Percentiles rank a stretch among this genome's conserved stretches.
phyloP scores from a whole-genome alignment of 2,113 vertebrate species.

The Castor canadensis region DNA sequence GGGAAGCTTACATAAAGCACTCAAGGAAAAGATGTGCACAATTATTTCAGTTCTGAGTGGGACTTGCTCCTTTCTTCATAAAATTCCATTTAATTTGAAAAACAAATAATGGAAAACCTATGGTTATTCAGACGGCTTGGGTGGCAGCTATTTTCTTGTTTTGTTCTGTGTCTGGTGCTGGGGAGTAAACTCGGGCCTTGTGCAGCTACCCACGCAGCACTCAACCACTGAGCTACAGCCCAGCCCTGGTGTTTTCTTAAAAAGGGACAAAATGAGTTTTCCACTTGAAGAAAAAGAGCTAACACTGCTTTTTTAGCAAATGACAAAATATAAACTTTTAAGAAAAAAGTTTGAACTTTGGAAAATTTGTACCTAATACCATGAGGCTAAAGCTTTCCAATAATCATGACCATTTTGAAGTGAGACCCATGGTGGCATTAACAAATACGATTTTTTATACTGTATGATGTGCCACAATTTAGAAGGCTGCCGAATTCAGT shows the following conservation, averaged over 20 bases:
- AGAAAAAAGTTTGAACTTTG: not conserved
- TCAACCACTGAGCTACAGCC: not conserved
- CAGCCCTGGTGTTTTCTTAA: not conserved
- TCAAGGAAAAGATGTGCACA: not conserved
- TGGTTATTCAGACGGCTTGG: not conserved
- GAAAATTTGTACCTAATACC: not conserved
- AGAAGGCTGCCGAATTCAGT: not conserved
- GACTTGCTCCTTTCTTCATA: not conserved
- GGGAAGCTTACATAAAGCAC: too few relatives aligned
- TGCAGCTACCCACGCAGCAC: not conserved
- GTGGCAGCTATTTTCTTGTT: not conserved
- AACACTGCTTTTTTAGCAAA: not conserved
- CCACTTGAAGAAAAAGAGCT: not conserved
- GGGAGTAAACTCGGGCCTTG: not conserved
- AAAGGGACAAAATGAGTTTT: not conserved
- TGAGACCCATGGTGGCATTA: not conserved
- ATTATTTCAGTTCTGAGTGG: not conserved
- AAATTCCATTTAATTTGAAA: not conserved
- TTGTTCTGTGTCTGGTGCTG: not conserved
- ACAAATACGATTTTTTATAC: not conserved
- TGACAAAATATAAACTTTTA: constrained; percentile 5
- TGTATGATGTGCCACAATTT: not conserved
- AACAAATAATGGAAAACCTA: not conserved
- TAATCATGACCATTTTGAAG: not conserved
- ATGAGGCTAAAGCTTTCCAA: not conserved